These are phyloP conservation scores for Callipepla squamata DNA, from an alignment of 2,113 vertebrate species.

Conservation along the genomic window DNA sequence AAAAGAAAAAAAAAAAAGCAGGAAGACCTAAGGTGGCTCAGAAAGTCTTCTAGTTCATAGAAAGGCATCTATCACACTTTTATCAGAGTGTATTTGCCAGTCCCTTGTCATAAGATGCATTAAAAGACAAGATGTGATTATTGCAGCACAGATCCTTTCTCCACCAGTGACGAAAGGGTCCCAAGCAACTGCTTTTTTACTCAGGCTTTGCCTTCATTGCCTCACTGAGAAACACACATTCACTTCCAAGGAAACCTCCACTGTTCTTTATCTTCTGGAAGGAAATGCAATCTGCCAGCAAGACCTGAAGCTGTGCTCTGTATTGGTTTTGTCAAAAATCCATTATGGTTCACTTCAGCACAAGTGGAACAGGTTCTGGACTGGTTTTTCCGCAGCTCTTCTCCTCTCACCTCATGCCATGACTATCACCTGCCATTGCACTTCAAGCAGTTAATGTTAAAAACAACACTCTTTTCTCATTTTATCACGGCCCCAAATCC, in stretches of 20 bases:
- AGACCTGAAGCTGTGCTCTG: neutral
- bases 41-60: neutral
- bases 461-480: neutral
- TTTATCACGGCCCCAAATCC: neutral
- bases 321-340: neutral
- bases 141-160: neutral
- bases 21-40: neutral
- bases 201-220: neutral
- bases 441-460: neutral
- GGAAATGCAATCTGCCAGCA: neutral
- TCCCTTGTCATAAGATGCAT: fast-evolving
- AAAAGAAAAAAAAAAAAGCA: neutral
- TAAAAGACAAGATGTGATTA: neutral
- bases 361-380: neutral
- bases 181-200: neutral
- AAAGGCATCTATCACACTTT: neutral
- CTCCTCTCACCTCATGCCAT: neutral
- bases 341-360: neutral
- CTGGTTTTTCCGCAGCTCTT: fast-evolving
- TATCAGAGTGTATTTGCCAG: neutral
- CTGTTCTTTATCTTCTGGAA: neutral
- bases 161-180: neutral
- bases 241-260: neutral
- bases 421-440: fast-evolving
- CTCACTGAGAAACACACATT: neutral